A percentile compares a stretch with the other conserved stretches of the same genome.
These are phyloP conservation scores for Nebria salina DNA, from an alignment of 2,888 invertebrate genomes.

Conservation along the genomic window DNA sequence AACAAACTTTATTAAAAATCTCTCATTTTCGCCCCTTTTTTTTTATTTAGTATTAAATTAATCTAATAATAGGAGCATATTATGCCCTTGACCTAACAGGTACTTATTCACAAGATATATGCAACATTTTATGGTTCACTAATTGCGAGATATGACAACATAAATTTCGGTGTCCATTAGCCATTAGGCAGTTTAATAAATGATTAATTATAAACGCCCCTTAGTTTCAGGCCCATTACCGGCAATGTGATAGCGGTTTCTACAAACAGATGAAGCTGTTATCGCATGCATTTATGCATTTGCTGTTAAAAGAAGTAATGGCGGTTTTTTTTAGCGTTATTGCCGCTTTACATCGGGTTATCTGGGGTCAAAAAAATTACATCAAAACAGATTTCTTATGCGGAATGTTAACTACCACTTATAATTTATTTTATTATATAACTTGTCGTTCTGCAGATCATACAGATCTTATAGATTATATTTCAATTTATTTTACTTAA, in stretches of 20 bases:
- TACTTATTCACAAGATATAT: slow-evolving; percentile 11
- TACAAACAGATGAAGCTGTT: neutral
- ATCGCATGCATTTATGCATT: slow-evolving; percentile 1
- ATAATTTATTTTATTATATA: too few species aligned
- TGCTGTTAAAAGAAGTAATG: neutral
- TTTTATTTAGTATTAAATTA: too few species aligned
- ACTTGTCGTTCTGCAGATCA: too few species aligned
- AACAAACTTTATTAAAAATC: too few species aligned
- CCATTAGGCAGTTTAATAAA: slow-evolving; percentile 37
- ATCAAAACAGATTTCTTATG: neutral
- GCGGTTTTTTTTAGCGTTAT: neutral
- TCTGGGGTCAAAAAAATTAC: neutral
- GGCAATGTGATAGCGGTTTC: slow-evolving; percentile 9
- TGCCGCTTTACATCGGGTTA: neutral
- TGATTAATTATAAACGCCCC: slow-evolving; percentile 32
- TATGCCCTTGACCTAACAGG: neutral
- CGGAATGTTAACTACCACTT: neutral
- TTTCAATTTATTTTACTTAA: too few species aligned
- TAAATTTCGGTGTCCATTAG: slow-evolving; percentile 41
- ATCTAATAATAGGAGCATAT: too few species aligned
- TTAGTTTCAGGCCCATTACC: slow-evolving; percentile 20
- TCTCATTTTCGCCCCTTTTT: too few species aligned
- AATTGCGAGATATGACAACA: slow-evolving; percentile 38
- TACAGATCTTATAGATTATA: too few species aligned
- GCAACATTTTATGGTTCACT: slow-evolving; percentile 23